Percentiles rank a stretch among this genome's conserved stretches.
phyloP scores from a whole-genome alignment of 2,113 vertebrate genomes.

The Phocoena phocoena region DNA sequence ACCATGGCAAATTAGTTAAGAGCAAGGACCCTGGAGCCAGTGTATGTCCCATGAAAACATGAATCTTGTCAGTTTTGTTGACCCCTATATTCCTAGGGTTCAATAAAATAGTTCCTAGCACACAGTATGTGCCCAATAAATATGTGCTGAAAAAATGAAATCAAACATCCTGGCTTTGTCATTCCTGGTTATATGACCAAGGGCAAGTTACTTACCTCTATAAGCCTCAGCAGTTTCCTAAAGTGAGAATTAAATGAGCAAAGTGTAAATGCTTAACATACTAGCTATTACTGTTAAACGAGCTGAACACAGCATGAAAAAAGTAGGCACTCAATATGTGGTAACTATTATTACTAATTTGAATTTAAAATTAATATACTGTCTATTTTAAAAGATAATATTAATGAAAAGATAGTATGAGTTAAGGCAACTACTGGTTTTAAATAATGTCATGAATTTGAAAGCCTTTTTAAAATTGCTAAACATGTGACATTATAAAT shows the following conservation, averaged over 20 bases:
- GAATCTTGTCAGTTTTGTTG: neutral
- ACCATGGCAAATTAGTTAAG: neutral
- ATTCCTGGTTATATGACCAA: neutral
- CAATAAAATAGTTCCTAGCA: neutral
- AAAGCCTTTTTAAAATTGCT: slow-evolving; percentile 32
- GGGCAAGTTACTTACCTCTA: neutral
- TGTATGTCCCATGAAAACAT: neutral
- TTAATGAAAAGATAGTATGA: neutral
- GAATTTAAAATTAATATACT: slow-evolving; percentile 33
- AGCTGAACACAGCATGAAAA: neutral
- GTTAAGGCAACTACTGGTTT: neutral
- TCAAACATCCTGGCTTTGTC: neutral
- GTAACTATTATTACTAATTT: slow-evolving; percentile 2
- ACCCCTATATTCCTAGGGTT: neutral
- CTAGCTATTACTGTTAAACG: neutral
- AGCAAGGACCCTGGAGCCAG: neutral
- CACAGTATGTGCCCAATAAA: neutral
- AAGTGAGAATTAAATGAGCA: slow-evolving; percentile 39
- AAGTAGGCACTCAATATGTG: neutral
- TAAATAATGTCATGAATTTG: neutral
- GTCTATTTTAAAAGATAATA: slow-evolving; percentile 28
- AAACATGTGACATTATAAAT: neutral
- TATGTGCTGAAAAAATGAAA: neutral
- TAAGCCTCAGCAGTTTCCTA: neutral
- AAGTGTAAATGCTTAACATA: neutral